Base-by-base conservation (phyloP, 2,113 vertebrate genomes). In the Chloropsis cyanopogon region DNA sequence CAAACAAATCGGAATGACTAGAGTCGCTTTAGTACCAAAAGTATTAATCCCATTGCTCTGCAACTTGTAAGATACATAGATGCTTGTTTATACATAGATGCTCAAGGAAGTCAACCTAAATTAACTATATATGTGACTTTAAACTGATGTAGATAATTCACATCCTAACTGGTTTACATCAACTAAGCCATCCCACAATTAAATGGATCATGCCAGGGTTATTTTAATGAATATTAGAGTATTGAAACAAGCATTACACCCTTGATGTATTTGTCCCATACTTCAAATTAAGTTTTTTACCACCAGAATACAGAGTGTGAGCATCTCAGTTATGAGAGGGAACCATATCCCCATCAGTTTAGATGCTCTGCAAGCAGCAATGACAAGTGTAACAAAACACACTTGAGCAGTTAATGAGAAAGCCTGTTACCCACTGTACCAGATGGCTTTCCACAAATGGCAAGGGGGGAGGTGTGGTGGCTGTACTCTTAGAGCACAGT, bases 371-470 rank as follows among this genome's bases (percentile, higher is more conserved):
- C 66, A 77, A 79, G 75, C 63, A 91, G 71, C 75, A 80, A 28
- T 11, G 44, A 82, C 84, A 82, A 87, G 61, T 50, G 81, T 60
- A 92, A 78, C 59, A 88, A 90, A 87, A 85, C 64, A 82, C 66
- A 63, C 39, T 88, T 87, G 39, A 86, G 63, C 82, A 85, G 82
- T 46, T 90, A 83, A 91, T 49, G 60, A 90, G 90, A 85, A 93
- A 82, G 47, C 47, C 59, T 88, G 87, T 72, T 53, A 50, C 63
- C 66, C 87, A 63, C 63, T 28, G 46, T 22, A 95, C 53, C 82
- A 94, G 84, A 92, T 86, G 87, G 84, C 54, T 86, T 65, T 39
- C 50, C 37, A 52, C 59, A 82, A 88, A 88, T 10, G 46, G 4
- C 15, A 20, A 39, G 7, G 39, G 22, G 53, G 50, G 24, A 72